These are phyloP conservation scores for Brachionus plicatilis DNA, from an alignment of 1,140 invertebrate species.

Conservation along the genomic window DNA sequence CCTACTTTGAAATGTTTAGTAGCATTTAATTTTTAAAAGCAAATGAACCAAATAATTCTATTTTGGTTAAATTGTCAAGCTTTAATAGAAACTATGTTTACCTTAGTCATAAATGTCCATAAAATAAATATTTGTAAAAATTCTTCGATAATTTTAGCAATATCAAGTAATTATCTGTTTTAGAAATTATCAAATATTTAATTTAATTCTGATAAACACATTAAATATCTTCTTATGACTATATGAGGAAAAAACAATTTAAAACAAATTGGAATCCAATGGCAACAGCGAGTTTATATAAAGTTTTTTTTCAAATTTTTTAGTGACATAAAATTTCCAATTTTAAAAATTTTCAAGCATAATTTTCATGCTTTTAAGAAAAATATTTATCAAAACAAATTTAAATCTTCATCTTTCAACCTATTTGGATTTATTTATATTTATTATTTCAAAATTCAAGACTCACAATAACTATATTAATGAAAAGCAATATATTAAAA, in stretches of 20 bases:
- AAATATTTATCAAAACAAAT: not conserved
- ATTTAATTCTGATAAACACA: not conserved
- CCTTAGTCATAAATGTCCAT: not conserved
- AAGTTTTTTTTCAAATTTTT: not conserved
- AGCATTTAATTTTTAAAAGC: not conserved
- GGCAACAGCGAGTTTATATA: not conserved
- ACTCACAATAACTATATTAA: not conserved
- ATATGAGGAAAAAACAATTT: not conserved
- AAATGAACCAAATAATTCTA: not conserved
- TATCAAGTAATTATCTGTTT: not conserved
- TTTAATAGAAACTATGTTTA: not conserved
- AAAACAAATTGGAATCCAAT: not conserved
- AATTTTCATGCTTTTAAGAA: not conserved
- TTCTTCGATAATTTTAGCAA: not conserved
- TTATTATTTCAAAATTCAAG: not conserved
- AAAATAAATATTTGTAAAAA: not conserved
- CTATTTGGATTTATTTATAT: not conserved
- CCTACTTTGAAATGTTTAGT: not conserved
- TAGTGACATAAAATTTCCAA: not conserved
- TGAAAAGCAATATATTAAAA: not conserved
- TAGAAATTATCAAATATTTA: not conserved
- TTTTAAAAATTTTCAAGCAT: not conserved
- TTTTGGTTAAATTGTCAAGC: not conserved
- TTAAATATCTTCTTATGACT: not conserved
- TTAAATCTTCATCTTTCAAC: not conserved